Percentiles rank a stretch among this genome's conserved stretches.
phyloP scores from a whole-genome alignment of 1,140 invertebrate genomes.

The Drosophila sucinea region DNA sequence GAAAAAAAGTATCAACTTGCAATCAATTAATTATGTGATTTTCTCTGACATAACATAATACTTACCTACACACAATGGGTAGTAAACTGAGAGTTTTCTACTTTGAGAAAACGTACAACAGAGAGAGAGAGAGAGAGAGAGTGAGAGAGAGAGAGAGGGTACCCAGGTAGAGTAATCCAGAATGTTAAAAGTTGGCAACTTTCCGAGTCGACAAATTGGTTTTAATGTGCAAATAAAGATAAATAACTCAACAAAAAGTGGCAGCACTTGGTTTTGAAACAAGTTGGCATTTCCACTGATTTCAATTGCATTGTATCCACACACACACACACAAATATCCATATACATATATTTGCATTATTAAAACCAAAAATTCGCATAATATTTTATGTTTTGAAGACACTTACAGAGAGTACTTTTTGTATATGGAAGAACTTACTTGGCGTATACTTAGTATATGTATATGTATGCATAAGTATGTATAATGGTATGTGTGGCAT shows the following conservation, averaged over 20 bases:
- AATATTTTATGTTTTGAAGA: slow-evolving; percentile 10
- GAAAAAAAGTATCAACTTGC: slow-evolving; percentile 53
- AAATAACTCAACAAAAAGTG: neutral
- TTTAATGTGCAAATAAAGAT: too few species aligned
- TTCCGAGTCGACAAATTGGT: neutral
- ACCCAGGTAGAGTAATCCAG: neutral
- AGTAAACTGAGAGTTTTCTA: neutral
- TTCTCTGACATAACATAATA: slow-evolving; percentile 22
- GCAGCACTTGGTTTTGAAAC: neutral
- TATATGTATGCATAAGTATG: neutral
- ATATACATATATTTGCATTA: slow-evolving; percentile 5
- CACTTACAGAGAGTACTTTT: slow-evolving; percentile 3
- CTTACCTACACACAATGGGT: slow-evolving; percentile 13
- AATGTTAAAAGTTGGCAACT: neutral
- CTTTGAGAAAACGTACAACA: too few species aligned
- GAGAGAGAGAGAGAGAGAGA: too few species aligned
- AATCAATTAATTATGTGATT: slow-evolving; percentile 72
- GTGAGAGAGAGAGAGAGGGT: neutral
- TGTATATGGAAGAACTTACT: neutral
- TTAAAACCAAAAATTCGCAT: slow-evolving; percentile 20
- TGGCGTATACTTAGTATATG: neutral
- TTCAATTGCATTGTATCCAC: neutral
- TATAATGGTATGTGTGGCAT: neutral
- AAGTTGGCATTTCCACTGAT: neutral
- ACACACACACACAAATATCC: neutral